A percentile compares a stretch with the other conserved stretches of the same genome.
These are phyloP conservation scores for Nomada flava DNA, from an alignment of 2,888 invertebrate genomes.

Conservation along the genomic window DNA sequence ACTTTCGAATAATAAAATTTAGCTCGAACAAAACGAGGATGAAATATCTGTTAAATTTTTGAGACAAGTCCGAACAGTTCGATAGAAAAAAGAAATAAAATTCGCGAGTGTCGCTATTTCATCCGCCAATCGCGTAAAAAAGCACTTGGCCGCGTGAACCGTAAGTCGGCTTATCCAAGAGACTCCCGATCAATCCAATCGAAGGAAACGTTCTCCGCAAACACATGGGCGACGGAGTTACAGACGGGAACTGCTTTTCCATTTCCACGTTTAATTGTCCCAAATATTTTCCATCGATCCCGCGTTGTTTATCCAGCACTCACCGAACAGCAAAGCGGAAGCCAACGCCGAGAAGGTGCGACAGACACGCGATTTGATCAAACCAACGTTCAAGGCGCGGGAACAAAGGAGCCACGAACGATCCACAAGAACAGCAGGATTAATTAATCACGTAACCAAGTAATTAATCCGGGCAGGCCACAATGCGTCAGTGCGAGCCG, in stretches of 20 bases:
- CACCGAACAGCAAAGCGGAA: not conserved
- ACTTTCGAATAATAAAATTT: too few species aligned
- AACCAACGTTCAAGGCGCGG: not conserved
- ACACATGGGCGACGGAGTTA: too few species aligned
- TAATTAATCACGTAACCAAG: constrained; percentile 24
- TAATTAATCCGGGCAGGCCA: constrained; percentile 17
- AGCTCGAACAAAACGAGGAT: too few species aligned
- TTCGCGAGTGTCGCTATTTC: too few species aligned
- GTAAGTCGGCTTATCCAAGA: not conserved
- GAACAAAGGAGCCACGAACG: constrained; percentile 7
- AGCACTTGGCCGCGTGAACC: not conserved
- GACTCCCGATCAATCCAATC: not conserved
- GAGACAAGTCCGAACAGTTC: too few species aligned
- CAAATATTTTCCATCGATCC: constrained; percentile 45
- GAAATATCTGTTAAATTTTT: too few species aligned
- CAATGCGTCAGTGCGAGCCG: not conserved
- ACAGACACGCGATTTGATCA: not conserved
- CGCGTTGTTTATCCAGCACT: constrained; percentile 13
- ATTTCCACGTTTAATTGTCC: constrained; percentile 17
- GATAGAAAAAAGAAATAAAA: too few species aligned
- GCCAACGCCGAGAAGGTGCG: not conserved
- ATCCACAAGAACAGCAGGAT: not conserved
- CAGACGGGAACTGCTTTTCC: too few species aligned
- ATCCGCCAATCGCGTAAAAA: not conserved
- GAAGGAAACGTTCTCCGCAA: not conserved